These are phyloP conservation scores for Simalia tracyae DNA, from an alignment of 2,797 vertebrate genomes.

Conservation along the genomic window DNA sequence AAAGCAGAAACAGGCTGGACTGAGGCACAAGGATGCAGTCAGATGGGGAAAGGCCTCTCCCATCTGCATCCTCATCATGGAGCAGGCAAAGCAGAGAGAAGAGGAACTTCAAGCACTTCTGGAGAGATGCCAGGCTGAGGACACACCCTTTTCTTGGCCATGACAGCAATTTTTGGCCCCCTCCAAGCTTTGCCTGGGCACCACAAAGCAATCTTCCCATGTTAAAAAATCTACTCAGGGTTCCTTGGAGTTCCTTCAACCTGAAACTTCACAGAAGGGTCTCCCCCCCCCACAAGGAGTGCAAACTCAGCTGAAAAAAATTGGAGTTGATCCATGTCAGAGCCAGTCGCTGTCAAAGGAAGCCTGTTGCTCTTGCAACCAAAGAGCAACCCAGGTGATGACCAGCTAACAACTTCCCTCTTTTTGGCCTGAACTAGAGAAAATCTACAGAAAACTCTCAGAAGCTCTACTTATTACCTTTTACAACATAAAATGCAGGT, in stretches of 20 bases:
- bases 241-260: neutral
- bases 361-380: neutral
- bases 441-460: neutral
- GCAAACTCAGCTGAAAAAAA: neutral
- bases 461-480: neutral
- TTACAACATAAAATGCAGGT: neutral
- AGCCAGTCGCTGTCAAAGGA: neutral
- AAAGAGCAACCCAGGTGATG: neutral
- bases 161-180: too few species aligned
- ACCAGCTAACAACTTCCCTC: neutral
- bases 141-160: too few species aligned
- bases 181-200: too few species aligned
- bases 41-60: too few species aligned
- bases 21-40: too few species aligned
- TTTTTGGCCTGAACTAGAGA: neutral
- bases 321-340: neutral
- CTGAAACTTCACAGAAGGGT: neutral
- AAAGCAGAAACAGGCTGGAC: too few species aligned
- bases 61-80: too few species aligned
- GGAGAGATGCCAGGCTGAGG: too few species aligned
- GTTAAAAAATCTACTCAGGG: neutral
- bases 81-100: too few species aligned
- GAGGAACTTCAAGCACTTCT: too few species aligned
- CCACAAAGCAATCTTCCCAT: neutral
- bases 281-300: too few species aligned